Percentiles rank a stretch among this genome's conserved stretches.
Conservation (phyloP, 2,888 invertebrate species). For the Rhodophaea formosa region DNA sequence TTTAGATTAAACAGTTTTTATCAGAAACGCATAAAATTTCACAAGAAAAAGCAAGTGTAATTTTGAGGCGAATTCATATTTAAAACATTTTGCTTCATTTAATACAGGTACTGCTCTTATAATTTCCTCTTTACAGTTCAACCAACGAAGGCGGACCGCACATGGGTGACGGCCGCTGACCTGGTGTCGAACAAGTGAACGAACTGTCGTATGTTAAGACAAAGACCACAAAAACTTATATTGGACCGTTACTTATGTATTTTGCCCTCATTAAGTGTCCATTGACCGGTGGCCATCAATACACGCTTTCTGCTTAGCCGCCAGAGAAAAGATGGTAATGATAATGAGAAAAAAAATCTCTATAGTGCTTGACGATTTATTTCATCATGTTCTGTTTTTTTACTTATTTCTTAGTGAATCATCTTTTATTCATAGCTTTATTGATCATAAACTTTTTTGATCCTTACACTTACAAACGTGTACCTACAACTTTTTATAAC, state of each 20-base stretch:
- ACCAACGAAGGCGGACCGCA: constrained; percentile 7
- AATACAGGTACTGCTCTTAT: constrained; percentile 47
- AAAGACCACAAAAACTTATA: constrained; percentile 11
- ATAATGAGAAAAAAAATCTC: background rate
- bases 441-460: no score
- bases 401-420: no score
- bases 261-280: constrained; percentile 11
- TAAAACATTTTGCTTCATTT: no score
- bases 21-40: no score
- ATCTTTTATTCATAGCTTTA: no score
- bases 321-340: constrained; percentile 7
- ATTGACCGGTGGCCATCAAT: constrained; percentile 14
- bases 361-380: no score
- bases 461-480: no score
- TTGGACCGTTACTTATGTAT: constrained; percentile 10
- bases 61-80: no score
- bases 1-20: no score
- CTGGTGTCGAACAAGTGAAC: constrained; percentile 7
- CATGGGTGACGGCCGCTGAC: constrained; percentile 10
- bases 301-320: background rate
- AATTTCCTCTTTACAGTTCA: constrained; percentile 49
- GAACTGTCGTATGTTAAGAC: constrained; percentile 3
- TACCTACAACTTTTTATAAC: no score
- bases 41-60: no score
- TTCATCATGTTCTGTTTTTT: no score